phyloP scores from a whole-genome alignment of 1,140 invertebrate species.

The Dysdera silvatica region DNA sequence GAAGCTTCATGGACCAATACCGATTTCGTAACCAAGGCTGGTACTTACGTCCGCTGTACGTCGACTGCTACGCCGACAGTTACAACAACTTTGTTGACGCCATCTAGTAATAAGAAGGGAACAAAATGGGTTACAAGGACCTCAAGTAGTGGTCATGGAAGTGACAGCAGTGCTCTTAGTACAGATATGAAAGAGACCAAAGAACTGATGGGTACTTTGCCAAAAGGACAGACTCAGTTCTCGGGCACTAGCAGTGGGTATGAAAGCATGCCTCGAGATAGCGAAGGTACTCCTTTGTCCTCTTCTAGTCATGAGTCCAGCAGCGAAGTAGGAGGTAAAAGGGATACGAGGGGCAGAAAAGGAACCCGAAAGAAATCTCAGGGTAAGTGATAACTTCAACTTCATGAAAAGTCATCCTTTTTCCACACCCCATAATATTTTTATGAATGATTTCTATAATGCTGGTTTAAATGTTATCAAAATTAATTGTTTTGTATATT shows the following conservation, averaged over 20 bases:
- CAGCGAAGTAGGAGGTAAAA: slow-evolving; percentile 40
- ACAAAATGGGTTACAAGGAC: slow-evolving; percentile 34
- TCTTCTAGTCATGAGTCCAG: slow-evolving; percentile 43
- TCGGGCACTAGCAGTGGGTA: slow-evolving; percentile 59
- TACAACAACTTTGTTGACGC: background rate
- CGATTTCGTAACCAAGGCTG: background rate
- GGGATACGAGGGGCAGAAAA: slow-evolving; percentile 20
- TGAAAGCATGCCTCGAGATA: slow-evolving; percentile 74
- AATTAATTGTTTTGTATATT: no score
- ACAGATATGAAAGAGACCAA: slow-evolving; percentile 1
- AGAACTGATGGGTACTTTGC: background rate
- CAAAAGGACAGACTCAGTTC: slow-evolving; percentile 53
- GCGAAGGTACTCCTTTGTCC: slow-evolving; percentile 52
- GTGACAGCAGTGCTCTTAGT: slow-evolving; percentile 39
- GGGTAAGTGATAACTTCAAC: background rate
- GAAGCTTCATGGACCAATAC: background rate
- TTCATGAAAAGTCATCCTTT: no score
- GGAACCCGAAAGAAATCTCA: slow-evolving; percentile 18
- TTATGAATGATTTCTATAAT: no score
- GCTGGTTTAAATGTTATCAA: no score
- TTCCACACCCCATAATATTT: no score
- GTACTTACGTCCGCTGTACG: background rate
- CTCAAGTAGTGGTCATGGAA: slow-evolving; percentile 45
- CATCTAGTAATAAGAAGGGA: slow-evolving; percentile 12
- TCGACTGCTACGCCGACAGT: background rate